A percentile compares a stretch with the other conserved stretches of the same genome.
phyloP scores from a whole-genome alignment of 1,140 invertebrate genomes.

The Ylistrum balloti region DNA sequence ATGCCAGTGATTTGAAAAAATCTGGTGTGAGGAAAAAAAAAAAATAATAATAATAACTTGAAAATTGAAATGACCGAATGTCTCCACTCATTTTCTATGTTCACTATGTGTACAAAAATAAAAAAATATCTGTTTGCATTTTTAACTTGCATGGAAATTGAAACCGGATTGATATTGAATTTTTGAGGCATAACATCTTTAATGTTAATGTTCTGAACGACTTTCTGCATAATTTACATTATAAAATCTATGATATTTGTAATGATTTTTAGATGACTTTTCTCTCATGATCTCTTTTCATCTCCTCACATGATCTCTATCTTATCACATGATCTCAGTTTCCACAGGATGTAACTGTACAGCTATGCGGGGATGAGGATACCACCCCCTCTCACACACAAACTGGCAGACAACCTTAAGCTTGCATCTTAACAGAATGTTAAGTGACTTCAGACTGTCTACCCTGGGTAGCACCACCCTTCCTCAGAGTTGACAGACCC shows the following conservation, averaged over 20 bases:
- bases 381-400: too few species aligned
- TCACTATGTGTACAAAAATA: conserved; percentile 14
- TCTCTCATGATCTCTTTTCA: not conserved
- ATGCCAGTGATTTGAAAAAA: conserved; percentile 22
- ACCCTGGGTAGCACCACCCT: too few species aligned
- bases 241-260: not conserved
- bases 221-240: conserved; percentile 11
- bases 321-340: not conserved
- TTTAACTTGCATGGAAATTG: conserved; percentile 19
- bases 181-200: not conserved
- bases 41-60: not conserved
- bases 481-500: not conserved
- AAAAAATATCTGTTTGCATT: conserved; percentile 40
- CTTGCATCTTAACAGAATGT: too few species aligned
- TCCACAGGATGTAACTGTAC: not conserved
- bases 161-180: conserved; percentile 15
- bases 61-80: conserved; percentile 28
- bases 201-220: not conserved
- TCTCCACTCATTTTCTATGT: conserved; percentile 20
- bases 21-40: not conserved
- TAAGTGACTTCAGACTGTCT: too few species aligned
- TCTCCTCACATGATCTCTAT: not conserved
- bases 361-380: not conserved
- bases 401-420: too few species aligned
- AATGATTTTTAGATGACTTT: not conserved